Percentiles rank a stretch among this genome's conserved stretches.
Conservation (phyloP, 2,113 vertebrate species). For the Pelodiscus sinensis region DNA sequence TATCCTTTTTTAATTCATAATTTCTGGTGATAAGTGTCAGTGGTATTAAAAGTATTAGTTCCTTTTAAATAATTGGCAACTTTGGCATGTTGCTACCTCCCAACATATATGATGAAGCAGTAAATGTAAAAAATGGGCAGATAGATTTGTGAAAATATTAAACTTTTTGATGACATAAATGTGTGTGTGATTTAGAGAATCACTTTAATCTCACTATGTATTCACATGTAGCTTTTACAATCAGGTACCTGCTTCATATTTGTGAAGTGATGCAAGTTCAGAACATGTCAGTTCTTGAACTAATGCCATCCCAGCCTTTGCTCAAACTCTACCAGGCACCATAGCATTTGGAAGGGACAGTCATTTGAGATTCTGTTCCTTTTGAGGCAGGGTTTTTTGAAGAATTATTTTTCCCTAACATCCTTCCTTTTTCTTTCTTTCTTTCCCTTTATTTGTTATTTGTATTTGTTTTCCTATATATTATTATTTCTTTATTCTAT, state of each 20-base stretch:
- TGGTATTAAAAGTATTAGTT: not conserved
- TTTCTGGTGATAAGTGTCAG: conserved; percentile 7
- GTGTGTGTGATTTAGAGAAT: conserved; percentile 12
- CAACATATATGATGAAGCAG: not conserved
- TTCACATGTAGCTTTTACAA: conserved; percentile 53
- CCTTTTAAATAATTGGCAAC: conserved; percentile 10
- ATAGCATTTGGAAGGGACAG: not conserved
- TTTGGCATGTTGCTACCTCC: not conserved
- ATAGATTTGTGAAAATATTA: conserved; percentile 55
- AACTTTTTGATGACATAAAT: conserved; percentile 32
- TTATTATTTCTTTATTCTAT: not conserved
- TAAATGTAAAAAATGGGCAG: not conserved
- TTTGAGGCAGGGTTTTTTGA: not conserved
- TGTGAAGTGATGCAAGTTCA: not conserved
- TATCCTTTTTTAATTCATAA: conserved; percentile 17
- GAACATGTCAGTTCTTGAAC: not conserved
- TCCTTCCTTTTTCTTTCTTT: not conserved
- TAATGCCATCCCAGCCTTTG: not conserved
- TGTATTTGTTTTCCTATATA: not conserved
- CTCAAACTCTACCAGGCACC: not conserved
- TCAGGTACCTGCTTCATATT: conserved; percentile 61
- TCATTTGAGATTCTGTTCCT: not conserved
- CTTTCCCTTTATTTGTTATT: not conserved
- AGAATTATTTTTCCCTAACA: not conserved
- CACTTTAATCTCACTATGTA: conserved; percentile 48